Conservation (phyloP, 2,113 vertebrate genomes). For the Clarias macrocephalus region DNA sequence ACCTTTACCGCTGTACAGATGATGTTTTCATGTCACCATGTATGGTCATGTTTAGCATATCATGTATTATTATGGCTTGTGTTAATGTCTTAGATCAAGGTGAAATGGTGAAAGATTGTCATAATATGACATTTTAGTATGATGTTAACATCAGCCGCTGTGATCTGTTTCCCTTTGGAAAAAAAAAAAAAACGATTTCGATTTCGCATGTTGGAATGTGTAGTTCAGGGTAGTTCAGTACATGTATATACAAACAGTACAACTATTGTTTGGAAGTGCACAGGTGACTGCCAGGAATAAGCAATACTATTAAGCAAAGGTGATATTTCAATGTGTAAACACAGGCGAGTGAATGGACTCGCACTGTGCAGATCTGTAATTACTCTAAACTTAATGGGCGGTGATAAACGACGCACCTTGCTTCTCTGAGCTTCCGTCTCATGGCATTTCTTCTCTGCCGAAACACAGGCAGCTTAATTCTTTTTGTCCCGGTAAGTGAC, state of each 20-base stretch:
- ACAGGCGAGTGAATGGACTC: conserved; percentile 7
- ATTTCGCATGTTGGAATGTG: neutral
- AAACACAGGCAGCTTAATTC: conserved; percentile 42
- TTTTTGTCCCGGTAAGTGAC: conserved; percentile 33
- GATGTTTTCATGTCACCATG: neutral
- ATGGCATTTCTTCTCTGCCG: neutral
- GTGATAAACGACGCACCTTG: conserved; percentile 38
- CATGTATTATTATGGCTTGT: neutral
- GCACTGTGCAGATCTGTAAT: conserved; percentile 26
- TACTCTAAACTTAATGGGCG: conserved; percentile 35
- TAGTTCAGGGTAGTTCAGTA: neutral
- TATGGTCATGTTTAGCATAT: neutral
- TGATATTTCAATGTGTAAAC: conserved; percentile 26
- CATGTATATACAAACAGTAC: neutral
- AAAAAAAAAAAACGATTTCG: too few species aligned
- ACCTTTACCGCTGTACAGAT: neutral
- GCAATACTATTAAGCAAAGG: neutral
- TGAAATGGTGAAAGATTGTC: neutral
- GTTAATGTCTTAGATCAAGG: neutral
- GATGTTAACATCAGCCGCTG: neutral
- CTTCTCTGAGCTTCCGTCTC: neutral
- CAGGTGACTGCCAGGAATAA: conserved; percentile 3
- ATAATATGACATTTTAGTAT: neutral
- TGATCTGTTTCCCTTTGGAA: neutral
- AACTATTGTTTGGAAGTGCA: neutral